phyloP scores from a whole-genome alignment of 1,140 invertebrate genomes.

The Ceratina japonica region DNA sequence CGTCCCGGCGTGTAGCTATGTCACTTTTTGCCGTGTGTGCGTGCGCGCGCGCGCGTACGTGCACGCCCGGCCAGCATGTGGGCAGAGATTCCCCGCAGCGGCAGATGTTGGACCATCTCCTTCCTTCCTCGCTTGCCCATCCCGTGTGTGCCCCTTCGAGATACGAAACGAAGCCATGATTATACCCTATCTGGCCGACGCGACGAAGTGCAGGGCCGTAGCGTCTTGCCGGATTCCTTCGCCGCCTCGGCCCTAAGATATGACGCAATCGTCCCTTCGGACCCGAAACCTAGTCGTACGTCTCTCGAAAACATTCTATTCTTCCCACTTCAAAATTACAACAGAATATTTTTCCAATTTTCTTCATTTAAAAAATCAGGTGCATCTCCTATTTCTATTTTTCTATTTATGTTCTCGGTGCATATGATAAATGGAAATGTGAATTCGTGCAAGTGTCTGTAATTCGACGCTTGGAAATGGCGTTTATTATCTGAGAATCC shows the following conservation, averaged over 20 bases:
- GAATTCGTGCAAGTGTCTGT: too few species aligned
- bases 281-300: background rate
- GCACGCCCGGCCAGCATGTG: conserved; percentile 67
- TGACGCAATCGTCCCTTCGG: conserved; percentile 28
- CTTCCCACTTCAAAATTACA: too few species aligned
- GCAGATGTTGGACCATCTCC: conserved; percentile 72
- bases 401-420: background rate
- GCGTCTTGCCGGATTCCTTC: conserved; percentile 52
- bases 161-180: conserved; percentile 65
- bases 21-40: conserved; percentile 54
- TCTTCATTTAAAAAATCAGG: too few species aligned
- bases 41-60: conserved; percentile 41
- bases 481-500: background rate
- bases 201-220: conserved; percentile 56
- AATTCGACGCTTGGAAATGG: too few species aligned
- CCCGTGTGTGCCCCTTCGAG: conserved; percentile 55
- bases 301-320: conserved; percentile 2
- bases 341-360: too few species aligned
- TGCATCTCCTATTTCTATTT: background rate
- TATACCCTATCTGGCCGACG: conserved; percentile 64
- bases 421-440: too few species aligned
- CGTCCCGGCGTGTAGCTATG: conserved; percentile 61
- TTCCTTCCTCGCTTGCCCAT: background rate
- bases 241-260: conserved; percentile 20
- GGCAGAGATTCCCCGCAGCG: conserved; percentile 74